These are phyloP conservation scores for Eubasilissa splendida DNA, from an alignment of 2,888 invertebrate species.

Conservation along the genomic window DNA sequence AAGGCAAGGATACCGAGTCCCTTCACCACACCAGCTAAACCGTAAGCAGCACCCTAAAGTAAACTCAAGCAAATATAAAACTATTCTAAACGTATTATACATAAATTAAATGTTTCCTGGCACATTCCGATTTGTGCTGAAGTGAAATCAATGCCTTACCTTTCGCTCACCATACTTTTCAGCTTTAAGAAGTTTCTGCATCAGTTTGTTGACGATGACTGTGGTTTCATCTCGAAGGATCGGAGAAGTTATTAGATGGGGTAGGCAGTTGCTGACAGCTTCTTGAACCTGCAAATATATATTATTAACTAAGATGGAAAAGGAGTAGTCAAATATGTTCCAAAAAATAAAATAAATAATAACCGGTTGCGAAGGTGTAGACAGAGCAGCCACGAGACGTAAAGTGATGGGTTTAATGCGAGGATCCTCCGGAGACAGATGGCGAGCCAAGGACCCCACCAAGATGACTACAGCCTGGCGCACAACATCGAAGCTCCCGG, in stretches of 20 bases:
- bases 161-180: conserved; percentile 92
- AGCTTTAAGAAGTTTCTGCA: conserved; percentile 89
- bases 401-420: conserved; percentile 95
- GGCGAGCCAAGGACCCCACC: conserved; percentile 97
- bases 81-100: neutral
- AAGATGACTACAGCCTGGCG: conserved; percentile 97
- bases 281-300: conserved; percentile 84
- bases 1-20: conserved; percentile 96
- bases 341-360: too few species aligned
- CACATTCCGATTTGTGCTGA: too few species aligned
- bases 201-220: conserved; percentile 87
- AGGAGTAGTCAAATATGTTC: too few species aligned
- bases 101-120: too few species aligned
- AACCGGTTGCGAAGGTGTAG: conserved; percentile 96
- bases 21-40: conserved; percentile 96
- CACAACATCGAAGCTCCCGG: conserved; percentile 91
- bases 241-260: conserved; percentile 86
- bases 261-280: conserved; percentile 96
- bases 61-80: conserved; percentile 21
- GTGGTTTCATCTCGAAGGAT: conserved; percentile 94
- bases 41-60: conserved; percentile 94
- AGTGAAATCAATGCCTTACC: conserved; percentile 60
- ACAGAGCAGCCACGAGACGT: conserved; percentile 90
- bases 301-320: neutral
- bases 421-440: conserved; percentile 91